A percentile compares a stretch with the other conserved stretches of the same genome.
Evolutionary conservation across 1,140 invertebrate genomes (phyloP).

Genomic region (Tetragnatha versicolor): DNA sequence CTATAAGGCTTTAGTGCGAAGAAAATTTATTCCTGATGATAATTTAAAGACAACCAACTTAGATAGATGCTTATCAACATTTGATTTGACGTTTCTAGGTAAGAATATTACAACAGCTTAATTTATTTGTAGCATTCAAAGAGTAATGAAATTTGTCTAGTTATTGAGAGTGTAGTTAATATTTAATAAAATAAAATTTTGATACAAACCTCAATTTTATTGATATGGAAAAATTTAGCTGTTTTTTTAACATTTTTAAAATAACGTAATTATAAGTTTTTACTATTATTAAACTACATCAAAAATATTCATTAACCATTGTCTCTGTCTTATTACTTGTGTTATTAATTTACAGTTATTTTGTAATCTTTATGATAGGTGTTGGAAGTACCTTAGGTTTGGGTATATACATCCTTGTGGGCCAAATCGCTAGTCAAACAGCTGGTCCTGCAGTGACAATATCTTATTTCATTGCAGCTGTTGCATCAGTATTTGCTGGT

Average conservation of each 20-base stretch:
- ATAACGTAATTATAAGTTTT: background rate
- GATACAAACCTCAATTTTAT: background rate
- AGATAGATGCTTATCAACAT: conserved; percentile 75
- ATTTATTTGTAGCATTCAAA: background rate
- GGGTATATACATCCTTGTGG: conserved; percentile 90
- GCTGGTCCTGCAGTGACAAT: conserved; percentile 87
- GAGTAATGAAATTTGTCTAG: background rate
- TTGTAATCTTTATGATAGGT: conserved; percentile 62
- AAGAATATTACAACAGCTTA: background rate
- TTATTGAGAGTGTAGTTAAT: background rate
- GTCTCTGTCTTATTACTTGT: conserved; percentile 35
- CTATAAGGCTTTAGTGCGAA: conserved; percentile 55
- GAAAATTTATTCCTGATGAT: conserved; percentile 51
- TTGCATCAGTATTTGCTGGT: conserved; percentile 88
- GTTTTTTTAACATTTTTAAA: background rate
- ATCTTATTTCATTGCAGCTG: conserved; percentile 86
- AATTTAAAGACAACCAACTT: conserved; percentile 68
- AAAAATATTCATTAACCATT: background rate
- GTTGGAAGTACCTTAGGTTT: conserved; percentile 88
- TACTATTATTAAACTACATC: too few species aligned
- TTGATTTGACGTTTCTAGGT: conserved; percentile 80
- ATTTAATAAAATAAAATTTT: background rate
- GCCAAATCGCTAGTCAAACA: conserved; percentile 82
- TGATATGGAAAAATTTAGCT: background rate
- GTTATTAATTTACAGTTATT: conserved; percentile 27